phyloP scores from a whole-genome alignment of 2,888 invertebrate species.

The Sepioteuthis lessoniana region DNA sequence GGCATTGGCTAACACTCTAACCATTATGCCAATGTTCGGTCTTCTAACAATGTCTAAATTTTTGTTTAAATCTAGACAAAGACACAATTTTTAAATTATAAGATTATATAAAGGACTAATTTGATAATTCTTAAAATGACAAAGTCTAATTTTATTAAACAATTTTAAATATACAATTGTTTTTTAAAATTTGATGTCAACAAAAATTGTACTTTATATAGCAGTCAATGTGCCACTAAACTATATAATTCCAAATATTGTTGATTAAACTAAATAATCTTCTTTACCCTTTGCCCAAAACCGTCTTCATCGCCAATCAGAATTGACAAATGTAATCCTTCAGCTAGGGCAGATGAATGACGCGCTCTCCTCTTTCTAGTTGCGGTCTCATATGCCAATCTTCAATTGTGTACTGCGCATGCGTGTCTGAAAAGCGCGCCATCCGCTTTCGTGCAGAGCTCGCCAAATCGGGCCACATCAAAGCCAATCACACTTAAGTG shows the following conservation, averaged over 20 bases:
- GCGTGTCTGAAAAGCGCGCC: neutral
- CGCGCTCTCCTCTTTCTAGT: neutral
- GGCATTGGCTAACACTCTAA: no score
- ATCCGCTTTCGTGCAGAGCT: neutral
- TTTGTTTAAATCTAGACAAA: no score
- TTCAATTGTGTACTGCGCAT: neutral
- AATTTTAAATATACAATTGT: no score
- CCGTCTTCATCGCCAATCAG: neutral
- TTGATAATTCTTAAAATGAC: no score
- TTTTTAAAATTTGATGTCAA: no score
- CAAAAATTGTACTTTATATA: no score
- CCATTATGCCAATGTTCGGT: no score
- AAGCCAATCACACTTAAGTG: neutral
- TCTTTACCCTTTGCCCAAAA: neutral
- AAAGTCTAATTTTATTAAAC: no score
- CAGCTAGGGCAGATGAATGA: neutral
- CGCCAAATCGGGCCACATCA: conserved; percentile 4
- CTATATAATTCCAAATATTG: neutral
- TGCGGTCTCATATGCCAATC: neutral
- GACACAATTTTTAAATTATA: no score
- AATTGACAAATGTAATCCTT: neutral
- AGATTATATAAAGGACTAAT: no score
- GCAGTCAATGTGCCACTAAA: no score
- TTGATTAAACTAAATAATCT: neutral
- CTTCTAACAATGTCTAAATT: no score